Evolutionary conservation across 2,888 invertebrate genomes (phyloP), one percentile per base, ranked within the genome.

Genomic region (Lithophane semibrunnea): DNA sequence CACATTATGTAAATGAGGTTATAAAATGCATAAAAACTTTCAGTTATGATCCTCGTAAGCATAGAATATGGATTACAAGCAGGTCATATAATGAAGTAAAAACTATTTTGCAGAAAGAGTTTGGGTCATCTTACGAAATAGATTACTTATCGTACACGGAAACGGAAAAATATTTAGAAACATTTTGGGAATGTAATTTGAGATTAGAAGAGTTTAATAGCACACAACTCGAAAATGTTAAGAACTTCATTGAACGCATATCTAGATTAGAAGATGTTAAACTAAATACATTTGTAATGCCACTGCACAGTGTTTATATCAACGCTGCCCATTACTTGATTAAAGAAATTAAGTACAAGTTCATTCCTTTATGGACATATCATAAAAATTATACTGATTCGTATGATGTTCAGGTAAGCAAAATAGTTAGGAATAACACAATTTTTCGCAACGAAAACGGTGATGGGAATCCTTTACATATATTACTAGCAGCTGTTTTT

Each of bases 41-140:
- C 49, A 77, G 49, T 13, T 58, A 66, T 18, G 42, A 65, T 61
- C 65, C n/a, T 18, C 10, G 18, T 0, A 70, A 69, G 42, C 76
- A 80, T 18, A 78, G 24, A 52, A 79, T 83, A 63, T 83, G 87
- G 87, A 65, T 88, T 0, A 81, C 87, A 1, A 87, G 84, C 42
- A 78, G 87, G 16, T 77, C 86, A 4, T 87, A 87, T 47, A 73
- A 68, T 21, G 73, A 79, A 63, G 61, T 84, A 12, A 76, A 75
- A 63, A 16, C 63, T 0, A 65, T 42, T 58, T 76, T 87, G 64
- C 60, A 81, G 24, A 47, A 21, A 21, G 68, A 69, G 8, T 87
- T 87, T 37, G 80, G 80, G 12, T 64, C 21, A 24, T 72, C 71
- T 8, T 82, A 77, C 52, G 52, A 73, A 63, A 61, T 87, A 24